These are phyloP conservation scores for Amniataba percoides DNA, from an alignment of 2,797 vertebrate genomes.

Conservation along the genomic window DNA sequence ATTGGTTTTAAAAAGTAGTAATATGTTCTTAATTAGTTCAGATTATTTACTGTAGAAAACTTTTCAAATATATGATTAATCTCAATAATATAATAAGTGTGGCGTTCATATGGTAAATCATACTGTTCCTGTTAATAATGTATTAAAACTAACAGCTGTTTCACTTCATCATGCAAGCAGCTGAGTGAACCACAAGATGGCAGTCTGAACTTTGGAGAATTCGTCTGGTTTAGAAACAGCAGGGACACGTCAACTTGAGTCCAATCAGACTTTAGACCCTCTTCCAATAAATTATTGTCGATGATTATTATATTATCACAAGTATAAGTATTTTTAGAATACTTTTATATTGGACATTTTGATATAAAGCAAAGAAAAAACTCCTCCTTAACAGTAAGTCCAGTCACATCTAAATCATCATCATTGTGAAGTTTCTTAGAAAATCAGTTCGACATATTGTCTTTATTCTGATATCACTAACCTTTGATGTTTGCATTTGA, in stretches of 20 bases:
- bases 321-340: constrained; percentile 1
- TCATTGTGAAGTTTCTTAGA: neutral
- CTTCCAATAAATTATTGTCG: neutral
- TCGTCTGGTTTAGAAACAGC: neutral
- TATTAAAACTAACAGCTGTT: neutral
- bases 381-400: neutral
- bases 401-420: neutral
- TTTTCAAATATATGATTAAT: neutral
- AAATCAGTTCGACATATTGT: neutral
- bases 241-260: neutral
- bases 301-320: neutral
- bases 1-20: neutral
- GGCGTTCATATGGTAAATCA: neutral
- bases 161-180: neutral
- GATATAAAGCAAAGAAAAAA: neutral
- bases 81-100: neutral
- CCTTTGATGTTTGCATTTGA: neutral
- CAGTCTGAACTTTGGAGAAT: constrained; percentile 28
- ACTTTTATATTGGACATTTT: neutral
- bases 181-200: constrained; percentile 58
- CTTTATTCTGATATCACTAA: neutral
- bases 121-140: too few relatives aligned
- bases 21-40: neutral
- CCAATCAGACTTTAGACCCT: neutral
- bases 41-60: neutral